A percentile compares a stretch with the other conserved stretches of the same genome.
These are phyloP conservation scores for Ennomos quercinarius DNA, from an alignment of 2,888 invertebrate species.

Conservation along the genomic window DNA sequence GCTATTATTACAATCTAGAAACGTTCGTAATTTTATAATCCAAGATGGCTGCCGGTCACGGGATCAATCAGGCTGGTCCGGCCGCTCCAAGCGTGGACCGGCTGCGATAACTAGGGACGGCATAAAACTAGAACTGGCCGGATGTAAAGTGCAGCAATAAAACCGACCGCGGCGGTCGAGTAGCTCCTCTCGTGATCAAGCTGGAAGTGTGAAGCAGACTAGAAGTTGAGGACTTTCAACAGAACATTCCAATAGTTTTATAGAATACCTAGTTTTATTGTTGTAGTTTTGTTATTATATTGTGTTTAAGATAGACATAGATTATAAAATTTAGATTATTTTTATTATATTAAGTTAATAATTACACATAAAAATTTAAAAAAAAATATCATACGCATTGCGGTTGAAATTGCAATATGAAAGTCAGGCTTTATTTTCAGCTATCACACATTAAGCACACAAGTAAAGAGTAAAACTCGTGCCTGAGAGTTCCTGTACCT, in stretches of 20 bases:
- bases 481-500: no score
- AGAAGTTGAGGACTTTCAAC: conserved; percentile 7
- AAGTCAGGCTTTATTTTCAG: no score
- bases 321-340: no score
- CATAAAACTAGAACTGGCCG: conserved; percentile 15
- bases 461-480: no score
- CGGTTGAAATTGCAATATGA: no score
- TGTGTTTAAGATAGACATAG: no score
- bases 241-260: conserved; percentile 26
- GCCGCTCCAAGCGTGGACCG: neutral
- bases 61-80: conserved; percentile 27
- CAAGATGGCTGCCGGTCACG: conserved; percentile 31
- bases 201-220: conserved; percentile 21
- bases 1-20: conserved; percentile 37
- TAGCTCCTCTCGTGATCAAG: conserved; percentile 5
- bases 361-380: no score
- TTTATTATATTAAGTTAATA: no score
- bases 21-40: conserved; percentile 30
- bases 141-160: conserved; percentile 21
- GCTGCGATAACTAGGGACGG: conserved; percentile 1
- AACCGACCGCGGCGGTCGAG: conserved; percentile 14
- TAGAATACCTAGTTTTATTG: no score
- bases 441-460: no score
- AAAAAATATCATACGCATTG: neutral
- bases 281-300: no score